A percentile compares a stretch with the other conserved stretches of the same genome.
phyloP scores from a whole-genome alignment of 2,888 invertebrate species.

The Smittia aterrima region DNA sequence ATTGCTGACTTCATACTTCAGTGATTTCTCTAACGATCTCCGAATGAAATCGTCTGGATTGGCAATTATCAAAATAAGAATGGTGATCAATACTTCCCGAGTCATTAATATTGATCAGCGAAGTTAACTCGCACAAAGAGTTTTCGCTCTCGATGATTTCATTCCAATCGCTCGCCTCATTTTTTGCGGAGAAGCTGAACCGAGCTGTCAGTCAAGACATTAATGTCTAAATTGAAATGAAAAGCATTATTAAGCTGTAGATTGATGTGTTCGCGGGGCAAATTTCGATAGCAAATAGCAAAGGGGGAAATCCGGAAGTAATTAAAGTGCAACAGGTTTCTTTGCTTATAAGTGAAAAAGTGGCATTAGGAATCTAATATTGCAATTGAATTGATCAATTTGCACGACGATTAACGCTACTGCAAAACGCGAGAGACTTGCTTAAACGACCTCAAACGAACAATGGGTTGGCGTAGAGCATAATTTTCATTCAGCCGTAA shows the following conservation, averaged over 20 bases:
- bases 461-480: neutral
- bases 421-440: neutral
- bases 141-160: neutral
- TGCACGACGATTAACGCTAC: neutral
- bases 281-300: neutral
- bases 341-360: neutral
- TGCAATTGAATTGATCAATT: conserved; percentile 18
- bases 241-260: neutral
- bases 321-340: conserved; percentile 27
- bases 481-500: conserved; percentile 7
- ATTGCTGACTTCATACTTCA: conserved; percentile 7
- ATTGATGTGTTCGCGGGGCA: neutral
- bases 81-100: neutral
- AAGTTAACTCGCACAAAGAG: neutral
- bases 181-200: conserved; percentile 1
- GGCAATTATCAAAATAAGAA: neutral
- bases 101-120: conserved; percentile 1
- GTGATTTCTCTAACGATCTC: conserved; percentile 1
- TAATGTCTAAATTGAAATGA: conserved; percentile 13
- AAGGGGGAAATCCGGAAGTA: conserved; percentile 25
- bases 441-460: conserved; percentile 7
- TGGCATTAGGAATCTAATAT: neutral
- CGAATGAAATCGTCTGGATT: neutral
- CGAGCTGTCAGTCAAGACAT: conserved; percentile 16
- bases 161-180: neutral